phyloP scores from a whole-genome alignment of 2,888 invertebrate species.

The Ectemnius cavifrons region DNA sequence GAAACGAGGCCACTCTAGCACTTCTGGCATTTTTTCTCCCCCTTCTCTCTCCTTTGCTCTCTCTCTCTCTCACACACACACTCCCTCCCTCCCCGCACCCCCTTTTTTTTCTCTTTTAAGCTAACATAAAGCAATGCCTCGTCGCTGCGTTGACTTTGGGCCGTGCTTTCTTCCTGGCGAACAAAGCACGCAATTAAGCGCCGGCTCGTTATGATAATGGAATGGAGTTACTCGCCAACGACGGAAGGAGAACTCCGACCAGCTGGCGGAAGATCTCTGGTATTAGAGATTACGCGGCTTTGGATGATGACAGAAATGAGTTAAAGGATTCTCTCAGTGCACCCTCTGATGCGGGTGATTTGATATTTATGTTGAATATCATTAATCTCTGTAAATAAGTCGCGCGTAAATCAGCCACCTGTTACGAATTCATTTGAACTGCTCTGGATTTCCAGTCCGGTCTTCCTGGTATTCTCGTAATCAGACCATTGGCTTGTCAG shows the following conservation, averaged over 20 bases:
- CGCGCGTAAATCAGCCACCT: no score
- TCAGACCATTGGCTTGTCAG: slow-evolving; percentile 38
- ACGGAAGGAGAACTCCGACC: background rate
- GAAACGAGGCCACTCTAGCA: slow-evolving; percentile 26
- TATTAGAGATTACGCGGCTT: background rate
- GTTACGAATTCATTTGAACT: no score
- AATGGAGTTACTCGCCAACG: background rate
- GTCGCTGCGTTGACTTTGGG: background rate
- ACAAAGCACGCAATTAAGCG: slow-evolving; percentile 4
- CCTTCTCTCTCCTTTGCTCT: background rate
- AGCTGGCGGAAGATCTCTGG: background rate
- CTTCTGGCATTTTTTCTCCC: slow-evolving; percentile 6
- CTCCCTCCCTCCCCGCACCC: background rate
- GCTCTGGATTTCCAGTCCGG: background rate
- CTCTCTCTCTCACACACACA: background rate
- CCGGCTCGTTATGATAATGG: slow-evolving; percentile 1
- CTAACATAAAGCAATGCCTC: slow-evolving; percentile 4
- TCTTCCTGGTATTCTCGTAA: background rate
- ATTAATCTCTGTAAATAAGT: no score
- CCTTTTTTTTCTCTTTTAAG: background rate
- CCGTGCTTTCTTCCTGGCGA: background rate
- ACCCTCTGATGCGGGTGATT: background rate
- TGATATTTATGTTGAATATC: background rate
- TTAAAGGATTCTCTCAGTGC: background rate
- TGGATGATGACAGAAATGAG: background rate